Percentiles rank a stretch among this genome's conserved stretches.
Conservation (phyloP, 2,113 vertebrate species). For the Thymallus thymallus region DNA sequence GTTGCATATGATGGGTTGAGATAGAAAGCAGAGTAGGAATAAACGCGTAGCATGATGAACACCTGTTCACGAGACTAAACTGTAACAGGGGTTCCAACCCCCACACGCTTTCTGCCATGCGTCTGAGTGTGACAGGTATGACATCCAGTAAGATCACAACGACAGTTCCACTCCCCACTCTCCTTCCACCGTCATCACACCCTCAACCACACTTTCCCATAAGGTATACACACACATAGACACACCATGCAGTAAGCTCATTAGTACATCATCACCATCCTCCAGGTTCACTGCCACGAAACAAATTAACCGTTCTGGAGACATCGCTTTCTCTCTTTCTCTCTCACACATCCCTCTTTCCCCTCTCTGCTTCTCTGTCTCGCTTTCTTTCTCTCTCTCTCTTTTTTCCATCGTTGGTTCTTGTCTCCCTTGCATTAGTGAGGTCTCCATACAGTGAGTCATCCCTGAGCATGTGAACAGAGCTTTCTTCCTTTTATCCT, state of each 20-base stretch:
- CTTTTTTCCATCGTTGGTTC: no score
- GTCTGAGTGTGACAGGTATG: conserved; percentile 16
- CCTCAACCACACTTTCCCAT: not conserved
- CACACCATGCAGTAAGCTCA: conserved; percentile 27
- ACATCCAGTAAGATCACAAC: conserved; percentile 35
- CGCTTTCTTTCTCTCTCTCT: not conserved
- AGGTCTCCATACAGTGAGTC: not conserved
- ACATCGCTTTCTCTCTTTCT: conserved; percentile 26
- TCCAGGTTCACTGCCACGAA: conserved; percentile 25
- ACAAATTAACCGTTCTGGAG: conserved; percentile 37
- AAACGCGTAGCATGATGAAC: not conserved
- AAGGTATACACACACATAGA: not conserved
- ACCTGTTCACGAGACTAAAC: conserved; percentile 17
- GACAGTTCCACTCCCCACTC: conserved; percentile 6
- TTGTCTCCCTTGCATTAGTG: no score
- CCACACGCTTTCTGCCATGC: not conserved
- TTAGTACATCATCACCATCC: conserved; percentile 42
- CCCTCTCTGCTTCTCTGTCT: not conserved
- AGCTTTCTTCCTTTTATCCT: conserved; percentile 9
- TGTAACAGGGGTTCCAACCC: not conserved
- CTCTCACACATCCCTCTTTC: not conserved
- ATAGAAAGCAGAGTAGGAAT: not conserved
- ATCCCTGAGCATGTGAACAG: conserved; percentile 8
- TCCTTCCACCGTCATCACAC: not conserved
- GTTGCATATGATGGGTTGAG: conserved; percentile 11